These are phyloP conservation scores for Apogon hyalosoma DNA, from an alignment of 2,797 vertebrate species.

Conservation along the genomic window DNA sequence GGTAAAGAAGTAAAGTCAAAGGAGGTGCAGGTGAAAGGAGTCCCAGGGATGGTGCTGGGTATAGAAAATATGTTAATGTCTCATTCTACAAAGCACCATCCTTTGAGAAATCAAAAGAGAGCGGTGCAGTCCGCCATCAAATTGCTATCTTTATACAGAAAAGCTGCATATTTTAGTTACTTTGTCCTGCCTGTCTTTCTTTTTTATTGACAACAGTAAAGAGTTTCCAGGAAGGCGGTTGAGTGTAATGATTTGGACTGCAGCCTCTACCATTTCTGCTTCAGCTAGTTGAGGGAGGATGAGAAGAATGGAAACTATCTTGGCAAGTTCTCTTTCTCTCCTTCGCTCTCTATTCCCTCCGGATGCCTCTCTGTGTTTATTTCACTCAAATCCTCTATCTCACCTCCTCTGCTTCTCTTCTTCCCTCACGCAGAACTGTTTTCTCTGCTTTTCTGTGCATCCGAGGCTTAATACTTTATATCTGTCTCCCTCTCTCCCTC, in stretches of 20 bases:
- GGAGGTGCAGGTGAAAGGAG: conserved; percentile 58
- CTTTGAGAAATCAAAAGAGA: conserved; percentile 18
- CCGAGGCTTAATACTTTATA: conserved; percentile 56
- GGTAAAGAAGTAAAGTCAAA: conserved; percentile 52
- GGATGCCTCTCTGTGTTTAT: conserved; percentile 66
- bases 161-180: conserved; percentile 41
- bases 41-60: conserved; percentile 7
- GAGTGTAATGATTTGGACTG: conserved; percentile 71
- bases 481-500: conserved; percentile 51
- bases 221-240: conserved; percentile 72
- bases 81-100: conserved; percentile 4
- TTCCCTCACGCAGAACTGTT: conserved; percentile 47
- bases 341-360: conserved; percentile 49
- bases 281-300: conserved; percentile 66
- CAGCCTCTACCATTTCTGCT: conserved; percentile 64
- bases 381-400: conserved; percentile 64
- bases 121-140: conserved; percentile 20
- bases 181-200: conserved; percentile 23
- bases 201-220: conserved; percentile 70
- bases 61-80: conserved; percentile 56
- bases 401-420: conserved; percentile 56
- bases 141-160: conserved; percentile 19
- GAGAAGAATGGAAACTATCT: conserved; percentile 78
- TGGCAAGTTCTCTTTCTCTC: conserved; percentile 68
- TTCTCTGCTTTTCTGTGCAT: conserved; percentile 35